A percentile compares a stretch with the other conserved stretches of the same genome.
Conservation (phyloP, 2,888 invertebrate species). For the Perizoma affinitatum region DNA sequence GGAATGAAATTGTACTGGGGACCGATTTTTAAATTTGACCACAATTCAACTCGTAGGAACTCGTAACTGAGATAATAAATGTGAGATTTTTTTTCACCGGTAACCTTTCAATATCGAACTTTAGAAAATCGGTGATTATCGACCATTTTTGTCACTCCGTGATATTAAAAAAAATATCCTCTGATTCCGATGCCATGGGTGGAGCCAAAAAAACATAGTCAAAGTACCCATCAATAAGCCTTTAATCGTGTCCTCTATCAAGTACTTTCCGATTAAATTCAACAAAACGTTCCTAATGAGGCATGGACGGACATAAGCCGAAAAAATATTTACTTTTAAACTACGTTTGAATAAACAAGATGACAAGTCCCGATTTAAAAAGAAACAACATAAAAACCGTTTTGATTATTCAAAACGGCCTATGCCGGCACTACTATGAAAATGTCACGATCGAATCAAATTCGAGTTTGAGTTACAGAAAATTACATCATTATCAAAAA, state of each 20-base stretch:
- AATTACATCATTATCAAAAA: too few species aligned
- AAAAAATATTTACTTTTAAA: slow-evolving; percentile 57
- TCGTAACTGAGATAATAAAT: too few species aligned
- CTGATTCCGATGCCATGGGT: too few species aligned
- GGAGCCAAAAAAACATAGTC: background rate
- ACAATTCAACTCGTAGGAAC: too few species aligned
- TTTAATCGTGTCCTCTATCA: slow-evolving; percentile 5
- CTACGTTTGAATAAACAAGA: slow-evolving; percentile 49
- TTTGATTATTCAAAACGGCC: slow-evolving; percentile 40
- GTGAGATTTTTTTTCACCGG: too few species aligned
- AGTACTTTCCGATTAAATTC: slow-evolving; percentile 37
- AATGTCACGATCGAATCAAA: slow-evolving; percentile 3
- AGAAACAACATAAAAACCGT: slow-evolving; percentile 42
- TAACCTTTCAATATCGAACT: too few species aligned
- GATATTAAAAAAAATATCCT: too few species aligned
- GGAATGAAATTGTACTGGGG: too few species aligned
- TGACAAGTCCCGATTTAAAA: slow-evolving; percentile 50
- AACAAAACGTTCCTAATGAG: slow-evolving; percentile 51
- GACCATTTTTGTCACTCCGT: too few species aligned
- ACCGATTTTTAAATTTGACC: too few species aligned
- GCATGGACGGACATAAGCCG: slow-evolving; percentile 41
- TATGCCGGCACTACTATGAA: slow-evolving; percentile 23
- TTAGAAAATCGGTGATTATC: too few species aligned
- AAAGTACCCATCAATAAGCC: slow-evolving; percentile 1
- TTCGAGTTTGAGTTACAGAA: background rate